Evolutionary conservation across 2,888 invertebrate genomes (phyloP), one percentile per base, ranked within the genome.

Genomic region (Lepidochrysops patricia): DNA sequence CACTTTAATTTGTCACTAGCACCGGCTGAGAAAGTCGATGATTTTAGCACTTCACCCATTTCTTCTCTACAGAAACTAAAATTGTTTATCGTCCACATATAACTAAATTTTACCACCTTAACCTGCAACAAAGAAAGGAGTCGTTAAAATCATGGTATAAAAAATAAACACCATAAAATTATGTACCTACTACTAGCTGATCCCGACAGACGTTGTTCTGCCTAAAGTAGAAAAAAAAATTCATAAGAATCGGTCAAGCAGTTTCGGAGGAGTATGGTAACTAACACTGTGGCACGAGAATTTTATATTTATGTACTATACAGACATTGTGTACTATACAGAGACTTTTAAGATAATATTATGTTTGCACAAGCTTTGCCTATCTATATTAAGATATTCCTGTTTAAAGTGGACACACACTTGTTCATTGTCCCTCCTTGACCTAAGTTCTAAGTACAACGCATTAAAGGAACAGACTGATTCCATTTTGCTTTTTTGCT

Each of bases 11-110:
- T 99, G 91, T 99, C 99, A 91, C 98, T 99, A 88, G 98, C 97
- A 87, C 99, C 98, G 69, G 99, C 99, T 70, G 98, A 99, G 91
- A 99, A 99, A 74, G 99, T 98, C 76, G 99, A 99, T 84, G 98
- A 98, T 92, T 99, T 99, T 82, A 99, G 92, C 73, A 99, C 99
- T 92, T 99, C 99, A 74, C 99, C 99, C 99, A 99, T 99, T 91
- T 99, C 99, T 91, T 99, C 99, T 74, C 99, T 96, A 91, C 99
- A 99, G 91, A 99, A 99, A 92, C 98, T 98, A 91, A 99, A 99
- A 93, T 99, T 99, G 92, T 99, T 99, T 92, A 99, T 99, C 84
- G 99, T 99, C 99, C 99, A 99, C 97, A 99, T 99, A 91, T 99
- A 99, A 91, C 98, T 98, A 93, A 99, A 99, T 92, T 99, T 99